Evolutionary conservation across 1,140 invertebrate genomes (phyloP), one percentile per base, ranked within the genome.

Genomic region (Drosophila navojoa): DNA sequence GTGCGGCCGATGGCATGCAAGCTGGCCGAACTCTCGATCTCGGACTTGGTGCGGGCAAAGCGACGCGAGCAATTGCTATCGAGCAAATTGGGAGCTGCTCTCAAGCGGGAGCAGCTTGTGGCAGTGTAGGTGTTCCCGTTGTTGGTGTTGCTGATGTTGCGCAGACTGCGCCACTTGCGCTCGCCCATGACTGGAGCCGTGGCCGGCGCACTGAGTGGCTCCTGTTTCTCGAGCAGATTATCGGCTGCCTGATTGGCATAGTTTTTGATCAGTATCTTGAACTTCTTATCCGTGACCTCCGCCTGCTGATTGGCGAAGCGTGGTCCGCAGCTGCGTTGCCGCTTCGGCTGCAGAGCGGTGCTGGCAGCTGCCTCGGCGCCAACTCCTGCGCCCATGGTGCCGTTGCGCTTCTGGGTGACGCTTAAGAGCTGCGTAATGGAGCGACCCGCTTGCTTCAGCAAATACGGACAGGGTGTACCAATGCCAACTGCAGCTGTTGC

Each of bases 251-350:
- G 58, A 10, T 64, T 19, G 1, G 72, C 62, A 32, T 81, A 91
- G 50, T 90, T 90, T 5, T 91, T 91, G 45, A 91, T 91, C 0
- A 91, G 67, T 52, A 91, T 85, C 54, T 91, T 91, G 15, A 91
- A 91, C 22, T 91, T 90, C 16, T 86, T 79, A 4, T 91, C 89
- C 1, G 49, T 69, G 15, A 29, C 55, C n/a, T 90, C 86, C 9
- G 52, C 38, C 9, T 60, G 53, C 9, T 74, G 82, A 27, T 66
- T 75, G n/a, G 44, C 70, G 5, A 91, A 74, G 9, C 82, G 84
- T 3, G 90, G 80, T 10, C 90, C 90, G 61, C 90, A 91, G 59
- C 90, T 91, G 5, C 90, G 80, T 29, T 91, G 84, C 0, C 90
- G 80, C 38, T 91, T 91, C 0, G 84, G 74, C 0, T 85, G 80